Conservation (phyloP, 2,888 invertebrate genomes). For the Caenorhabditis sp. region DNA sequence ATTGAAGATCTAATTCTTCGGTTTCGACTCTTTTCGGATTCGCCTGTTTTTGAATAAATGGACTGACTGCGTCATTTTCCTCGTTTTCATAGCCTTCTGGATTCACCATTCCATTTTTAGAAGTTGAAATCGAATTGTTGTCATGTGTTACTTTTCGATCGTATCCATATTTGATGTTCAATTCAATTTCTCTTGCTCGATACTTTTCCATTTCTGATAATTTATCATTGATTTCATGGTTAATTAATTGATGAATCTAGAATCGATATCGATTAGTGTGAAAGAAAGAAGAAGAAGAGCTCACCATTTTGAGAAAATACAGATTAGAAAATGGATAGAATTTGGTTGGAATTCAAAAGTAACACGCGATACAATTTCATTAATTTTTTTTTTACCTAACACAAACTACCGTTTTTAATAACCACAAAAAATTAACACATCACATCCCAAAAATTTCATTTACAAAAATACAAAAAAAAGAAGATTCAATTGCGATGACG, state of each 20-base stretch:
- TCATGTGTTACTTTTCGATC: neutral
- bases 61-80: neutral
- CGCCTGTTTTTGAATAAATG: neutral
- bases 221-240: neutral
- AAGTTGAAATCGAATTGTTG: neutral
- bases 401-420: no score
- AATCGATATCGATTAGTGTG: neutral
- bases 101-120: no score
- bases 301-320: neutral
- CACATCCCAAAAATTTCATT: no score
- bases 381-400: no score
- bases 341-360: no score
- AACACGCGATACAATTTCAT: no score
- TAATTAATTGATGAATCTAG: neutral
- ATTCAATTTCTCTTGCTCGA: neutral
- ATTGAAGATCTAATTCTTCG: neutral
- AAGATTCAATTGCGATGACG: no score
- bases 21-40: neutral
- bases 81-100: neutral
- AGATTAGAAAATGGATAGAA: no score
- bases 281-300: neutral
- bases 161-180: neutral
- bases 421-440: no score
- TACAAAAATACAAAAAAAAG: no score
- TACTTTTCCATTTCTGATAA: neutral